Evolutionary conservation across 2,113 vertebrate species (phyloP), one percentile per base, ranked within the genome.

Genomic region (Bagarius yarrelli): DNA sequence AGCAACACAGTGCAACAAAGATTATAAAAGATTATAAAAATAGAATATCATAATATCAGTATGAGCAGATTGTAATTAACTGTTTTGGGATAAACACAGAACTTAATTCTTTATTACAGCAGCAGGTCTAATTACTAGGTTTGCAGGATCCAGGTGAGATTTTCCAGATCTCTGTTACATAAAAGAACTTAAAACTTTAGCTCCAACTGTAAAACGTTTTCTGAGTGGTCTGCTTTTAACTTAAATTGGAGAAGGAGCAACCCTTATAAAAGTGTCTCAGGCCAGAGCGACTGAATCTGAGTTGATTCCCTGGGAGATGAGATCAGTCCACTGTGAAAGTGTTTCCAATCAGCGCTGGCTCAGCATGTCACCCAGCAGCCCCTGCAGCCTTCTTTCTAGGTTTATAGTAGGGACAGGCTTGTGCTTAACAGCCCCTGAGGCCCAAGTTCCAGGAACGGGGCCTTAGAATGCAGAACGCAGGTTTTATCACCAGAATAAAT

Each of bases 401-500:
- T 88, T 87, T 88, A 85, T 61, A 40, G 36, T 5, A 70, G 63
- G 64, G 82, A 79, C 78, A 66, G 18, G 23, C 80, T 78, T 82
- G 76, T 5, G 21, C 30, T 76, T 71, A 77, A 86, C 69, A 85
- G 78, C 80, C 76, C n/a, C 73, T 40, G 82, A 73, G 50, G 81
- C 64, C 67, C 75, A 85, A 77, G 76, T 76, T 32, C 69, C 64
- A 53, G 16, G 84, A 74, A 84, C 76, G 76, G 86, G 71, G 27
- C 19, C 32, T 53, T 73, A 44, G 73, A 85, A 76, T 81, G 80
- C 84, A 84, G 84, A 83, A 84, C 78, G 82, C 80, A 66, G 81
- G 81, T 87, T 92, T 89, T 87, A 90, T 89, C 81, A 87, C 88
- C 83, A 83, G 40, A 86, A 88, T 92, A 91, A 91, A 92, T 91